Base-by-base conservation (phyloP, 1,140 invertebrate genomes). In the Drosophila nebulosa region DNA sequence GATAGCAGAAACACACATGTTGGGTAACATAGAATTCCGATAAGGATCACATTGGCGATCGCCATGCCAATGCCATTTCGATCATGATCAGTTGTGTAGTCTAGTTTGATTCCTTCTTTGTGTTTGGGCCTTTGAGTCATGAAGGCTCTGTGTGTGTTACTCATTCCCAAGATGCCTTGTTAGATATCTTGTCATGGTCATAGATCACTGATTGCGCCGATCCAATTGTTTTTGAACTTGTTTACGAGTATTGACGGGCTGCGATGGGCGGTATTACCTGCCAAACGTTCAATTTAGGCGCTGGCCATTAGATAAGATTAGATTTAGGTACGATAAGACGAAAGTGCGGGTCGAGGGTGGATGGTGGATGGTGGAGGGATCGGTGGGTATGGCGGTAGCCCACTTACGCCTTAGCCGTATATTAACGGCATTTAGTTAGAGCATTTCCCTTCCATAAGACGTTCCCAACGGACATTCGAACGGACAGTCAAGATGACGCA, bases 251-350 rank as follows among this genome's bases (percentile, higher is more conserved):
- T 46, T 18, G 16, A 7, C 39, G 9, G 9, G 30, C 10, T 32
- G n/a, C n/a, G n/a, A n/a, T n/a, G n/a, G 4, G 3, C 30, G 10
- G 30, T 9, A 27, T 27, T 27, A 27, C 5, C 14, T 39, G 36
- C 36, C 36, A 42, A 79, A 65, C 57, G 64, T 50, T 30, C 21
- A 71, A 79, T 79, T 75, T 64, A 64, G 55, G 60, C n/a, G 55
- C 53, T 55, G 3, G 26, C 32, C 22, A 26, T 26, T 42, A n/a
- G 78, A 80, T 80, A 73, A 80, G 78, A 80, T 80, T 76, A 80
- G 78, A 80, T 76, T 76, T 39, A 58, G 10, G 1, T 22, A 46
- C 27, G 36, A 10, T 58, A 21, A 59, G 52, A 39, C 39, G 53
- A 60, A 56, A 62, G 39, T 30, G 39, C 7, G 39, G 61, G 68